Base-by-base conservation (phyloP, 2,797 vertebrate genomes). In the Melopsittacus undulatus region DNA sequence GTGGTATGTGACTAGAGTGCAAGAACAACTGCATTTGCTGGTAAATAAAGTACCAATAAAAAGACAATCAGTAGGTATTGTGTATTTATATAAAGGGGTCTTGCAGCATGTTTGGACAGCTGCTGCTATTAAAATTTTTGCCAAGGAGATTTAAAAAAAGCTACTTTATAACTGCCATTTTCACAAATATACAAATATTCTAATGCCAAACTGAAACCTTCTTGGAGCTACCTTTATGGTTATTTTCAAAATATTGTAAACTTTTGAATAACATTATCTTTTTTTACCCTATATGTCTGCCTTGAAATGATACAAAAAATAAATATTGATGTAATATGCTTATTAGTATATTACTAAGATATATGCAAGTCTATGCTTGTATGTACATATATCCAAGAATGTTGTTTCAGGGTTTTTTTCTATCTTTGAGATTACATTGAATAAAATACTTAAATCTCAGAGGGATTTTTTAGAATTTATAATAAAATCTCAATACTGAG, bases 91-190 rank as follows among this genome's bases (percentile, higher is more conserved):
- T 77, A 92, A 75, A 85, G 74, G 46, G 34, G 26, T 87, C 95
- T 78, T 70, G 45, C 59, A 67, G 87, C 36, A n/a, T 97, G 91
- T 96, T 97, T 97, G 92, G 64, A 95, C 96, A 98, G 97, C 87
- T 97, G 95, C 57, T 92, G 87, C 91, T 85, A 63, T 90, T 91
- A 92, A 95, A 90, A 68, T 40, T 87, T 90, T 92, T 95, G 76
- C 94, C 90, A 96, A 94, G 64, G 62, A 67, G 66, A 73, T 86
- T 95, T 56, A 0, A 30, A 75, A 86, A 94, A 89, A 77, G 7
- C 18, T 29, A 24, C 54, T n/a, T 92, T 74, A 67, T 80, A 78
- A 82, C 62, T 29, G 15, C 45, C 42, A 48, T 89, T 91, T 94
- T 74, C 91, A 70, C 68, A 90, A 77, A 85, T 67, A 76, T 83